Evolutionary conservation across 1,140 invertebrate species (phyloP).

Genomic region (Amyelois transitella): DNA sequence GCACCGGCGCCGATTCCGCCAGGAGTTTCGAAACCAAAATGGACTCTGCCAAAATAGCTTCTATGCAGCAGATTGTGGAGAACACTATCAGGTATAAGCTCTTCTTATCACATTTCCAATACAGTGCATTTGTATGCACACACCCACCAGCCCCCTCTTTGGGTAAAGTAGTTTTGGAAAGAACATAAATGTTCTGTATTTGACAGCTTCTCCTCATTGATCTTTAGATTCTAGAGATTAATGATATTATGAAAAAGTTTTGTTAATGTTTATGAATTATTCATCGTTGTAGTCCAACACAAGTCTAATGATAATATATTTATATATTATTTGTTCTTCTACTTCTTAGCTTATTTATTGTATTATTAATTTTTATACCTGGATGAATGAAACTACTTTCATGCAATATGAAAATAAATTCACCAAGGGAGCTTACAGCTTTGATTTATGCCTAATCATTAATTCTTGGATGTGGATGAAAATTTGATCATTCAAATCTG

Average conservation of each 20-base stretch:
- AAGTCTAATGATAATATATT: no score
- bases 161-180: not conserved
- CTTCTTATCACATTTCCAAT: not conserved
- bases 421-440: no score
- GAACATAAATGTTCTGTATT: not conserved
- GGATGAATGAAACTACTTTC: no score
- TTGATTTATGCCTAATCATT: no score
- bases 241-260: not conserved
- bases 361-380: no score
- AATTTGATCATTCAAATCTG: no score
- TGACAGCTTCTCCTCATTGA: not conserved
- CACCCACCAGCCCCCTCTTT: not conserved
- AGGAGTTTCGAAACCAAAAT: slow-evolving; percentile 49
- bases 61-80: slow-evolving; percentile 71
- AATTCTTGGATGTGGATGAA: no score
- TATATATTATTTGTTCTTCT: no score
- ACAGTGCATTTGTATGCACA: not conserved
- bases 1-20: slow-evolving; percentile 32
- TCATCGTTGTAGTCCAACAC: not conserved
- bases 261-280: not conserved
- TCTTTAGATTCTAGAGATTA: not conserved
- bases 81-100: slow-evolving; percentile 60
- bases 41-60: slow-evolving; percentile 66
- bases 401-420: no score
- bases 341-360: no score